A percentile compares a stretch with the other conserved stretches of the same genome.
These are phyloP conservation scores for Psephotus haematonotus DNA, from an alignment of 2,113 vertebrate genomes.

Conservation along the genomic window DNA sequence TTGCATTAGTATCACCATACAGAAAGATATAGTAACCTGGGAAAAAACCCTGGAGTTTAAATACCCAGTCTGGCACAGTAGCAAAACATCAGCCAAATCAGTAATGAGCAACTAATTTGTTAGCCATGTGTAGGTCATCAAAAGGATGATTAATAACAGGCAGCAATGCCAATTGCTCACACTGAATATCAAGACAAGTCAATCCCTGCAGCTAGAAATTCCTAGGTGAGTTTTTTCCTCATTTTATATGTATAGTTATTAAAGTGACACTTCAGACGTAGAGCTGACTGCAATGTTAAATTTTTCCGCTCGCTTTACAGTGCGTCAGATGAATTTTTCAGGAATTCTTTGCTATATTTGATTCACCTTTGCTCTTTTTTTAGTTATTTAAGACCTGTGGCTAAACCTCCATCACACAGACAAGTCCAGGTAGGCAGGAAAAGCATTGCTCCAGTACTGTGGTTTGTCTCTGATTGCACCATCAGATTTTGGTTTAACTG, in stretches of 20 bases:
- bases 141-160: not conserved
- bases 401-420: not conserved
- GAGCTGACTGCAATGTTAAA: not conserved
- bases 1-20: not conserved
- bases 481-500: not conserved
- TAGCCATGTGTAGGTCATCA: not conserved
- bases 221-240: not conserved
- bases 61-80: not conserved
- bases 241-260: not conserved
- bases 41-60: not conserved
- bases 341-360: not conserved
- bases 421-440: not conserved
- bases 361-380: not conserved
- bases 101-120: not conserved
- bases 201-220: not conserved
- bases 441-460: not conserved
- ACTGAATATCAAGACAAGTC: not conserved
- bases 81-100: not conserved
- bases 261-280: not conserved
- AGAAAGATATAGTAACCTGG: not conserved
- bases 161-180: not conserved
- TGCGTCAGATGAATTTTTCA: not conserved
- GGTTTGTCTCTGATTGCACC: not conserved
- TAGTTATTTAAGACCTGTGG: not conserved
- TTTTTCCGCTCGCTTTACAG: not conserved